Evolutionary conservation across 2,113 vertebrate species (phyloP).

Genomic region (Tetrax tetrax): DNA sequence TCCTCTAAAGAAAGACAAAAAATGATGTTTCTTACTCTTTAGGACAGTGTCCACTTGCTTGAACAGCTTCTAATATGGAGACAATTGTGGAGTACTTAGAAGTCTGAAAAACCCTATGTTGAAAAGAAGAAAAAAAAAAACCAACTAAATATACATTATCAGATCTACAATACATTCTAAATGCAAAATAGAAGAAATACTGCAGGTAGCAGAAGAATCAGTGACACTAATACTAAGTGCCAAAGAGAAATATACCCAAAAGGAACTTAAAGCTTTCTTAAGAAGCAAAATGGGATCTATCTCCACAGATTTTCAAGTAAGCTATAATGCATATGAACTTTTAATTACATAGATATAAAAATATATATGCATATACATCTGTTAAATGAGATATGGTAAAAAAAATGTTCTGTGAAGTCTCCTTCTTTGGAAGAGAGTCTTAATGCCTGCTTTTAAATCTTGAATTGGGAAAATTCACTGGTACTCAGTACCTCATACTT

Average conservation of each 20-base stretch:
- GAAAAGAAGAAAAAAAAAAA: not conserved
- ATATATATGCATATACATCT: not conserved
- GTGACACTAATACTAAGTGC: not conserved
- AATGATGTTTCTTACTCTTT: not conserved
- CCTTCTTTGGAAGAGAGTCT: not conserved
- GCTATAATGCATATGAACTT: not conserved
- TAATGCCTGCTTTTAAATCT: not conserved
- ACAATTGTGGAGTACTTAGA: not conserved
- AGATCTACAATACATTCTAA: not conserved
- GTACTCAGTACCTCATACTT: not conserved
- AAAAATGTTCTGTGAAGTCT: not conserved
- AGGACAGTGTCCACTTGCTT: not conserved
- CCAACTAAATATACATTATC: not conserved
- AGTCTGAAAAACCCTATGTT: not conserved
- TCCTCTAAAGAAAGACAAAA: not conserved
- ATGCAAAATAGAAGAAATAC: not conserved
- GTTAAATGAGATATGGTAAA: not conserved
- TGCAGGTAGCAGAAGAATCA: not conserved
- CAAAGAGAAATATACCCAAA: not conserved
- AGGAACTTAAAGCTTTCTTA: not conserved
- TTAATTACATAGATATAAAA: not conserved
- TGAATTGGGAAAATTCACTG: not conserved
- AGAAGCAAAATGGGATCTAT: not conserved
- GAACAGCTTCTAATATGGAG: slow-evolving; percentile 18
- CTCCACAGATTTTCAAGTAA: not conserved